Evolutionary conservation across 2,113 vertebrate genomes (phyloP), one percentile per base, ranked within the genome.

Genomic region (Petromus typicus): DNA sequence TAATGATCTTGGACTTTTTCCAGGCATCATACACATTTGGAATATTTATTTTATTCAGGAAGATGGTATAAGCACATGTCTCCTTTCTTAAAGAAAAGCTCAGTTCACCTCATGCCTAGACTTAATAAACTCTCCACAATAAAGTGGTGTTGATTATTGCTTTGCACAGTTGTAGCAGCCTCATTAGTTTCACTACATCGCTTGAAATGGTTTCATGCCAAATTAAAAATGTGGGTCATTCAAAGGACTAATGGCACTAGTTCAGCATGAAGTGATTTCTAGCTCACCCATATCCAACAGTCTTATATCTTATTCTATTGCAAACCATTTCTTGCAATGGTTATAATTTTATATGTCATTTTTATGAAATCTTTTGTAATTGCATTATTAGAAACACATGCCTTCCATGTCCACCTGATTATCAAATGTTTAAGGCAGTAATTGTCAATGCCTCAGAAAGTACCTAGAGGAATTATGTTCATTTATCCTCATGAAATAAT

Each of bases 211-310:
- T 98, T 98, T 98, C 96, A 97, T 98, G 97, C 93, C 96, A 98
- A 98, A 98, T 98, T 98, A 97, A 98, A 98, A 98, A 97, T 96
- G 93, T 96, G 97, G 98, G 98, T 98, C 96, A 98, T 98, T 98
- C 95, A 98, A 97, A 98, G 96, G 97, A 98, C 97, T 98, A 97
- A 97, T 97, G 83, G 87, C 94, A 84, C 93, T 96, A 95, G 61
- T 98, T 98, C 95, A 97, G 85, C 83, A 84, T 97, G 95, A 69
- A 96, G 95, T 97, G 98, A 98, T 95, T 94, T 97, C 93, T 97
- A 97, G 45, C 91, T 98, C 63, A 95, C 85, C 73, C 90, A 64
- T 93, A 96, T 93, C n/a, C 54, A 94, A 10, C 71, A 96, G 90
- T 14, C 48, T 56, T 93, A 94, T 86, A 86, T 71, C 96, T 93